Evolutionary conservation across 2,113 vertebrate genomes (phyloP), one percentile per base, ranked within the genome.

Genomic region (Narcine bancroftii): DNA sequence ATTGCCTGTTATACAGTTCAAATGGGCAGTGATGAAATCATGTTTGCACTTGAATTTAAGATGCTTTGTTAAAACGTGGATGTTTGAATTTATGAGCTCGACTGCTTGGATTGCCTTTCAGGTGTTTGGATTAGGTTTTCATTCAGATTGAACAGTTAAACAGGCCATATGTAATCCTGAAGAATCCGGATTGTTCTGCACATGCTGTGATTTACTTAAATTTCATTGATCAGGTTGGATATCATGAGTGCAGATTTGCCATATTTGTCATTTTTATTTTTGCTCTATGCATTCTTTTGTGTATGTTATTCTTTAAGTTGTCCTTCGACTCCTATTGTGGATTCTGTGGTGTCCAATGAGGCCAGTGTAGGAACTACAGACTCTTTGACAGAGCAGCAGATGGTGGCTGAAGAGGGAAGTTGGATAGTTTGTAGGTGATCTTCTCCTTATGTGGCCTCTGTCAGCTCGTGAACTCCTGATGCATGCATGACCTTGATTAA

Each of bases 11-110:
- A 63, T 39, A 65, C 60, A n/a, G n/a, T 63, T 42, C n/a, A n/a
- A n/a, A 26, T 66, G 85, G 85, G n/a, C n/a, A 89, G 53, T 89
- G 36, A 89, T 89, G 60, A 65, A 24, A 7, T 89, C 85, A 89
- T 42, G 85, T 66, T 21, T 89, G 60, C 19, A 42, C 60, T 89
- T 65, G 85, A 42, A 89, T 10, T 89, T 56, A 36, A 60, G 63
- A 33, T 39, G 33, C 33, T 50, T 24, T 15, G 10, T 66, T 65
- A 89, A 89, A 89, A 89, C 1, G 85, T 65, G 17, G n/a, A 65
- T 3, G 56, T 66, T 89, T 42, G 21, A 42, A 66, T 89, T 66
- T 89, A 65, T 89, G 65, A 65, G 19, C 60, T 89, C 6, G 39
- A 19, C 19, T 89, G 19, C 36, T 65, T 65, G 9, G 33, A 65